Base-by-base conservation (phyloP, 2,797 vertebrate genomes). In the Anableps anableps region DNA sequence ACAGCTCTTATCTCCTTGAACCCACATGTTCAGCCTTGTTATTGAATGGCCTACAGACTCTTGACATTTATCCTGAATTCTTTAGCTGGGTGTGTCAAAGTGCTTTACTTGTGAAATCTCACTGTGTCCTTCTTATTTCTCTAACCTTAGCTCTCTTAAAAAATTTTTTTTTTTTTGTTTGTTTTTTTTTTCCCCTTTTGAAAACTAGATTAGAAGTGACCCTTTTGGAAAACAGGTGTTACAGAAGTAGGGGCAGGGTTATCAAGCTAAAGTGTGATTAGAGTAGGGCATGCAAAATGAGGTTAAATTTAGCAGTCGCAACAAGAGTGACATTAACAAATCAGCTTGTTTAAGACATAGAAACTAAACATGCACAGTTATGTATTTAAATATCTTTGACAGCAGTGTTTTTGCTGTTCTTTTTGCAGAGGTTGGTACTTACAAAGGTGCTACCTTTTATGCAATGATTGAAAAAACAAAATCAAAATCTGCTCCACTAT, bases 51-150 rank as follows among this genome's bases (percentile, higher is more conserved):
- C 55, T 51, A 16, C 74, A 80, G 73, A 72, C 79, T 79, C 51
- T 78, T 84, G 85, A 83, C 82, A 82, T 87, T 88, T 88, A 53
- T 78, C 72, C 43, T 51, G 38, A 62, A 83, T 82, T 86, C 84
- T 80, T 77, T 1, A 72, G 41, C 47, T 77, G 23, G 5, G 47
- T 38, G 50, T 83, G 47, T 43, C 47, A 68, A 73, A 51, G 50
- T 74, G 48, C 36, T 87, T 80, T 74, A 73, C 77, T 78, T 76
- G 76, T 75, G 50, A 48, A 82, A 50, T 79, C 74, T 83, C 55
- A 74, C 36, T 72, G 17, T 29, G 10, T 21, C 58, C 47, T 29
- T 7, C 71, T 66, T 66, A n/a, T 58, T 14, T 75, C 11, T 51
- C 16, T 51, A 64, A 72, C 8, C 29, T 23, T 2, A 41, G 1